Evolutionary conservation across 2,888 invertebrate genomes (phyloP).

Genomic region (Dynastes grantii): DNA sequence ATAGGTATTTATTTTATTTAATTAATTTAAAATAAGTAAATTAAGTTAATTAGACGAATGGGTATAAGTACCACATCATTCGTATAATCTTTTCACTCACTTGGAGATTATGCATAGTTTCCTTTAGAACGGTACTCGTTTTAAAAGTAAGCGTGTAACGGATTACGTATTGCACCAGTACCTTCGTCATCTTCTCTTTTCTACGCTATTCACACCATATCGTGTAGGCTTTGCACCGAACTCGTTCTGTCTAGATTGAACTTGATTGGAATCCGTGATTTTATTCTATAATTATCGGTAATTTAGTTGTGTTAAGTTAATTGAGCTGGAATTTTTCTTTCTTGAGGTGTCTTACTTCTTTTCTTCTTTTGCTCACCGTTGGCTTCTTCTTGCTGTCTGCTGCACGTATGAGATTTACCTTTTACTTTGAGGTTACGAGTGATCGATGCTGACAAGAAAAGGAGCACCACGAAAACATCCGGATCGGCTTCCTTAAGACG

Average conservation of each 20-base stretch:
- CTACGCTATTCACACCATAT: constrained; percentile 21
- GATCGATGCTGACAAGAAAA: constrained; percentile 4
- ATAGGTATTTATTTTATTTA: no score
- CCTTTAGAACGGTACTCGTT: no score
- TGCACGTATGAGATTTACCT: constrained; percentile 13
- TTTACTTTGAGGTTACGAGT: constrained; percentile 15
- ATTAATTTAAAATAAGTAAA: no score
- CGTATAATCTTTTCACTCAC: no score
- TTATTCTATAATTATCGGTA: constrained; percentile 66
- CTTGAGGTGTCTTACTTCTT: constrained; percentile 6
- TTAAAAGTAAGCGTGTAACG: no score
- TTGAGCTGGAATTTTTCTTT: constrained; percentile 30
- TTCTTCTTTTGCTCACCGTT: constrained; percentile 23
- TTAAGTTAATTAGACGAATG: no score
- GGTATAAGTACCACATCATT: no score
- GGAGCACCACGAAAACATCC: not conserved
- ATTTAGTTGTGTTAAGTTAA: constrained; percentile 61
- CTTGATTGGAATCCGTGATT: constrained; percentile 67
- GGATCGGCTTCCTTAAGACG: constrained; percentile 10
- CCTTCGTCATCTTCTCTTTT: not conserved
- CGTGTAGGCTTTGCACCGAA: constrained; percentile 53
- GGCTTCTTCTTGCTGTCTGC: not conserved
- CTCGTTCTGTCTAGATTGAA: constrained; percentile 66
- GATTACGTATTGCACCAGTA: constrained; percentile 11
- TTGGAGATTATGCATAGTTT: no score